Evolutionary conservation across 1,140 invertebrate species (phyloP), one percentile per base, ranked within the genome.

Genomic region (Artemia franciscana): DNA sequence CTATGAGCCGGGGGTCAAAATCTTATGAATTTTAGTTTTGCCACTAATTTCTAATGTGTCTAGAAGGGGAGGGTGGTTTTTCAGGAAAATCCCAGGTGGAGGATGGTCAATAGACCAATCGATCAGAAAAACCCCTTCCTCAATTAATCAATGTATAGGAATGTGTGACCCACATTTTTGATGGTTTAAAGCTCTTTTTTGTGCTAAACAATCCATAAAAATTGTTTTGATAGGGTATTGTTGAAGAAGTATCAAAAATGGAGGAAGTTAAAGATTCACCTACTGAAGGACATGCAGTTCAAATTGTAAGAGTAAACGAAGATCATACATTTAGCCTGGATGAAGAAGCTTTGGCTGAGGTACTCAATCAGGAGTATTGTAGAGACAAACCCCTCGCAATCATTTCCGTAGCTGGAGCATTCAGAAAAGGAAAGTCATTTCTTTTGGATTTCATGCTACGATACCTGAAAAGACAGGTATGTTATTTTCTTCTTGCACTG

Each of bases 361-460:
- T 98, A 68, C 79, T 99, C 5, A 79, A 93, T 63, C 78, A 81
- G 60, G 80, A 85, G 65, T 78, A 86, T 59, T 75, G 89, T 58
- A 84, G 83, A 68, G 84, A 89, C 72, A 77, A 82, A 28, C 73
- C 85, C 68, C 84, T 93, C 2, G 90, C 91, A 27, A 86, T 99
- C 39, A 83, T 98, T 0, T 96, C 93, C 7, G 92, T 98, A 25
- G 86, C 87, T 27, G 96, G 94, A 62, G 93, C 92, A 26, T 98
- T 98, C 74, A 79, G 96, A 5, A 98, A 98, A 76, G 96, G 96
- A 67, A 93, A 93, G 76, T 90, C 86, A 24, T 93, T 93, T 74
- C 74, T 93, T 25, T 76, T 93, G 0, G 86, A 96, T 74, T 95
- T 95, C 74, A 92, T 95, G 71, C 78, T 96, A 2, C 76, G 91